Evolutionary conservation across 2,888 invertebrate species (phyloP), one percentile per base, ranked within the genome.

Genomic region (Agelastica alni): DNA sequence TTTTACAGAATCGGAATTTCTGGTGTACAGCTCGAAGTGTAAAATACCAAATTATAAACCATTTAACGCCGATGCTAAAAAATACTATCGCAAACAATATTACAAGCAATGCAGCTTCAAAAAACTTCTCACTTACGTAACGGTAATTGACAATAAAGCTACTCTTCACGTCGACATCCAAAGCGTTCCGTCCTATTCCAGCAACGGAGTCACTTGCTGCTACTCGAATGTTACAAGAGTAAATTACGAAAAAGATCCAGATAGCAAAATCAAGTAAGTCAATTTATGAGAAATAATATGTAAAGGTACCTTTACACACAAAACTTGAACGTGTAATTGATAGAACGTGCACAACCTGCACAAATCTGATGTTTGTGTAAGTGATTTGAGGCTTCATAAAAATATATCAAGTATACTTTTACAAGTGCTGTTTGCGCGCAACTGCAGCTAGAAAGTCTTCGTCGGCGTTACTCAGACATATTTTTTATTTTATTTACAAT

Each of bases 1-100:
- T 36, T 31, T 61, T 65, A 48, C 51, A 64, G 67, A 64, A 31
- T 31, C 75, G 31, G 77, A 78, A 3, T 83, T 79, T 63, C 68
- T 83, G 51, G 80, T 84, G 2, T 80, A 81, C 77, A 86, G 81
- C 67, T 77, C 83, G 30, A 81, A 79, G 67, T 88, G 87, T 66
- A 81, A 80, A 67, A 86, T 87, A 69, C 79, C 82, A 10, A 81
- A 85, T 57, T 64, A 84, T 53, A 80, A 85, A 68, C 81, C 85
- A 3, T 83, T 84, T 60, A 82, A 83, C 53, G 64, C 69, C 4
- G 81, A 82, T 56, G 78, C 82, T 9, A 80, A 77, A 71, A 74
- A 77, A 53, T 80, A 80, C 58, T 80, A 83, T 55, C 78, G 78
- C 34, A 78, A 79, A 16, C 75, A 78, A 53, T 78, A 79, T 52